A percentile compares a stretch with the other conserved stretches of the same genome.
phyloP scores from a whole-genome alignment of 2,113 vertebrate species.

The Recurvirostra avosetta region DNA sequence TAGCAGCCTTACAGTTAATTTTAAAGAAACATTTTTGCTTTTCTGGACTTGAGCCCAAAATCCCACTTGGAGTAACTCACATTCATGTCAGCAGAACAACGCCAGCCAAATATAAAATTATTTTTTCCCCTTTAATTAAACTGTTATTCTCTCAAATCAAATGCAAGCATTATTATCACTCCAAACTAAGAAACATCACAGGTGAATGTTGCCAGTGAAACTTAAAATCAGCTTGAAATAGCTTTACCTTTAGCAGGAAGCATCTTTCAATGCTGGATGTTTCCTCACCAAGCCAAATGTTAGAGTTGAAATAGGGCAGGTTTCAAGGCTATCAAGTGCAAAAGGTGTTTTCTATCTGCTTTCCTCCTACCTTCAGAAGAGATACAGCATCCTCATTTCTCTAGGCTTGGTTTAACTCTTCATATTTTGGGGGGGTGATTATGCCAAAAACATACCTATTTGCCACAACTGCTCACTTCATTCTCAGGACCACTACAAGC shows the following conservation, averaged over 20 bases:
- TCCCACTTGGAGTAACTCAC: not conserved
- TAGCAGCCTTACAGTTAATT: not conserved
- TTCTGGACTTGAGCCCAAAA: conserved; percentile 8
- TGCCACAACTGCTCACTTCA: not conserved
- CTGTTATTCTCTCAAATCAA: not conserved
- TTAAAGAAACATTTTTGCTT: not conserved
- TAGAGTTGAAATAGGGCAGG: not conserved
- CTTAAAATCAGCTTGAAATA: not conserved
- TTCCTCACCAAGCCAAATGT: not conserved
- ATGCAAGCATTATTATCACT: not conserved
- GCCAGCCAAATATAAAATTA: not conserved
- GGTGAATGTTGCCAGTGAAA: not conserved
- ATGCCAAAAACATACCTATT: not conserved
- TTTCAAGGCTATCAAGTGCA: not conserved
- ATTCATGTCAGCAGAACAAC: not conserved
- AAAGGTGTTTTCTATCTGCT: not conserved
- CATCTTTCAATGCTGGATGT: not conserved
- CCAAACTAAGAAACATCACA: not conserved
- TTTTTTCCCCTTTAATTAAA: not conserved
- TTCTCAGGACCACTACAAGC: not conserved
- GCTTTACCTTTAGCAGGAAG: not conserved
- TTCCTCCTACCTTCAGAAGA: not conserved
- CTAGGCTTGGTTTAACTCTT: not conserved
- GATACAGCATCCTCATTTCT: not conserved
- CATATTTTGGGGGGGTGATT: accelerated